Evolutionary conservation across 2,797 vertebrate genomes (phyloP), one percentile per base, ranked within the genome.

Genomic region (Bradypodion ventrale): DNA sequence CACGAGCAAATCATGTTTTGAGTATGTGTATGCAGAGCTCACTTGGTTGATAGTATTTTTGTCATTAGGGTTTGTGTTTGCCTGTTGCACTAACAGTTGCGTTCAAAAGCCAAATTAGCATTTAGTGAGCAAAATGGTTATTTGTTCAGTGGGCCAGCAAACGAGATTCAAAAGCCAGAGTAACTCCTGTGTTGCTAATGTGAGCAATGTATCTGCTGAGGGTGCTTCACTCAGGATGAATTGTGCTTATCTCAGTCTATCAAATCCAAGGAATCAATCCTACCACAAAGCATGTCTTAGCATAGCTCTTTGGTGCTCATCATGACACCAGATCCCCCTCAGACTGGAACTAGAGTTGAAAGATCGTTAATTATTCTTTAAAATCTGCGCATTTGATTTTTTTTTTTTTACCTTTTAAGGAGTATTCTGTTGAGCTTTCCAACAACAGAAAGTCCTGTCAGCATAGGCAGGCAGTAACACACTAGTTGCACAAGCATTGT

Each of bases 311-410:
- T 78, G 10, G 42, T 25, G n/a, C 44, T 65, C 37, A 29, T 75
- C 79, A 5, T 52, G 21, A 56, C 44, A n/a, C 35, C 59, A 52
- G 10, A 52, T 73, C 32, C 68, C 2, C 25, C 4, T 72, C 59
- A 23, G 59, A 79, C 78, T 79, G 76, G 37, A 70, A 70, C 40
- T 70, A 42, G 37, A 37, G 29, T 78, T 65, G 65, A 70, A 29
- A 72, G 49, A 16, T 49, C n/a, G 56, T 79, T 78, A 16, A 74
- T 65, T 59, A 79, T 63, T 68, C 52, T 84, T 84, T 65, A 65
- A 63, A 65, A 74, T 79, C 68, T 73, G 16, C 63, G n/a, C n/a
- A n/a, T n/a, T n/a, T n/a, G n/a, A n/a, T n/a, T n/a, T 9, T 25
- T 25, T 8, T 13, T 73, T 40, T 12, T 35, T 37, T 62, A 75